These are phyloP conservation scores for Crenuchus spilurus DNA, from an alignment of 2,797 vertebrate species.

Conservation along the genomic window DNA sequence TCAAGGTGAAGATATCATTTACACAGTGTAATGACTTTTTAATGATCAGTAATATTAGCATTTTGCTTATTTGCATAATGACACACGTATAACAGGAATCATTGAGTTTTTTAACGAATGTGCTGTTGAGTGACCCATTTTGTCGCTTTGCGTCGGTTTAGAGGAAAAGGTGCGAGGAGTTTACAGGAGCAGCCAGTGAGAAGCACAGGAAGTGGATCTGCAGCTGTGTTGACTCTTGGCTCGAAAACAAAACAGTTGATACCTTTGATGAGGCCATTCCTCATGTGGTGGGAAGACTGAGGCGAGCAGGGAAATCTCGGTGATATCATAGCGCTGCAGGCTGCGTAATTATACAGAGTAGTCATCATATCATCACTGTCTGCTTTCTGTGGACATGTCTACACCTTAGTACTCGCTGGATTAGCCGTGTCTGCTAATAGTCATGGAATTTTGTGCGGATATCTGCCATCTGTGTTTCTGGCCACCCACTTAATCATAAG, in stretches of 20 bases:
- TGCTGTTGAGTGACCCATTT: not conserved
- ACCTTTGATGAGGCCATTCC: slow-evolving; percentile 39
- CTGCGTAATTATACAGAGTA: slow-evolving; percentile 43
- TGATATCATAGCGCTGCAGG: slow-evolving; percentile 51
- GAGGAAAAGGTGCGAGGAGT: slow-evolving; percentile 38
- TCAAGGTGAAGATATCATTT: too few species aligned
- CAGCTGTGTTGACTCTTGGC: slow-evolving; percentile 46
- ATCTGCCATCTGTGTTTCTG: slow-evolving; percentile 20
- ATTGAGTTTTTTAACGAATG: not conserved
- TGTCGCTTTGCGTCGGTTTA: slow-evolving; percentile 22
- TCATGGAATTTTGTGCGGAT: slow-evolving; percentile 48
- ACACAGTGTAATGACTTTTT: too few species aligned
- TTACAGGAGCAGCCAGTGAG: slow-evolving; percentile 40
- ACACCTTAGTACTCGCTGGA: slow-evolving; percentile 20
- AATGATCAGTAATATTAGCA: too few species aligned
- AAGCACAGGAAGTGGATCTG: slow-evolving; percentile 52
- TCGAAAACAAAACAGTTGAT: slow-evolving; percentile 50
- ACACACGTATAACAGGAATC: too few species aligned
- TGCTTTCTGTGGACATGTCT: slow-evolving; percentile 50
- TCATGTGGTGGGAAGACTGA: slow-evolving; percentile 16
- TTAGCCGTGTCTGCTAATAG: slow-evolving; percentile 30
- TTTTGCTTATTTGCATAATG: too few species aligned
- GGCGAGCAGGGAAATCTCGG: slow-evolving; percentile 16
- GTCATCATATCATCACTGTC: slow-evolving; percentile 63
- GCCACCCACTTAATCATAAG: slow-evolving; percentile 51